A percentile compares a stretch with the other conserved stretches of the same genome.
Evolutionary conservation across 2,113 vertebrate species (phyloP).

Genomic region (Percopsis transmontana): DNA sequence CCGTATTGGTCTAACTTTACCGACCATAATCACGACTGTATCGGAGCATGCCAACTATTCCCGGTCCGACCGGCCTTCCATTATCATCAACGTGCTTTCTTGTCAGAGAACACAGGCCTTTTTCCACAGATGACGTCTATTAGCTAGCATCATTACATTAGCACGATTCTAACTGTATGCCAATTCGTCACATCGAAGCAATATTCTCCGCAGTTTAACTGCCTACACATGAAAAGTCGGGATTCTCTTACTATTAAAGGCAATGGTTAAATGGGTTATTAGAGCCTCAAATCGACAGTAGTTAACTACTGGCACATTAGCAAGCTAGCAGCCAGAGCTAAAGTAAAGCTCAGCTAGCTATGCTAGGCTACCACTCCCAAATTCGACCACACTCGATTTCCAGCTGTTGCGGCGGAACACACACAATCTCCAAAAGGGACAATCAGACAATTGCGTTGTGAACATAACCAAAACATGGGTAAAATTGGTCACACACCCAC

Average conservation of each 20-base stretch:
- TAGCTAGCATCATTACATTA: constrained; percentile 24
- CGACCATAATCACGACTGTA: too few species aligned
- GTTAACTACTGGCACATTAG: constrained; percentile 49
- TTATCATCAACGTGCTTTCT: constrained; percentile 51
- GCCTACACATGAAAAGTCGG: not conserved
- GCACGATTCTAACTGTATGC: constrained; percentile 2
- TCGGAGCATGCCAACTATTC: not conserved
- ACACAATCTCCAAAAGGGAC: constrained; percentile 1
- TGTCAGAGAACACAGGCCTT: constrained; percentile 61
- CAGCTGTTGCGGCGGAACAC: constrained; percentile 60
- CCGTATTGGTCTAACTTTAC: too few species aligned
- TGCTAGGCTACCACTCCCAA: constrained; percentile 76
- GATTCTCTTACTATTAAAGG: not conserved
- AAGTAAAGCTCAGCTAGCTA: constrained; percentile 48
- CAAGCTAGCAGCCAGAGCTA: constrained; percentile 37
- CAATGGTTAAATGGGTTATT: not conserved
- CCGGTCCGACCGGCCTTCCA: constrained; percentile 26
- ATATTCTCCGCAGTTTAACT: not conserved
- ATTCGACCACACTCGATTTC: constrained; percentile 60
- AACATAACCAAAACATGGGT: not conserved
- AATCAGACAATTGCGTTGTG: rapidly evolving
- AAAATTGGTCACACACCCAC: constrained; percentile 81
- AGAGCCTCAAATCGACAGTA: constrained; percentile 5
- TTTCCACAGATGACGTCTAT: constrained; percentile 66
- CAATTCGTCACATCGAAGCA: not conserved